These are phyloP conservation scores for Dasyornis broadbenti DNA, from an alignment of 2,113 vertebrate species.

Conservation along the genomic window DNA sequence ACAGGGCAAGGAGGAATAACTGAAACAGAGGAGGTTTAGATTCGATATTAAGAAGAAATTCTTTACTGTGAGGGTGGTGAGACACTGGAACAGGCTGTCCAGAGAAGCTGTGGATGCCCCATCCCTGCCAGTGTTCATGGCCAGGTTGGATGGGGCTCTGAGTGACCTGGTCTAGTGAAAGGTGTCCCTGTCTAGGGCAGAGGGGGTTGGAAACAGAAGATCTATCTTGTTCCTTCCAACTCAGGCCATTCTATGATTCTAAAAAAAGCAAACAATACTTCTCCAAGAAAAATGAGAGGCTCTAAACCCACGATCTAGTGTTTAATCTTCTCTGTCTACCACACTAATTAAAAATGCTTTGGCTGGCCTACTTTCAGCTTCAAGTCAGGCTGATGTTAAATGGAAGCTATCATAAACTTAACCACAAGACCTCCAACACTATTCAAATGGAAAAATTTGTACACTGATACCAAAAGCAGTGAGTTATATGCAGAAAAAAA, in stretches of 20 bases:
- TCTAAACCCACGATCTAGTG: background rate
- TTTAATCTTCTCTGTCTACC: background rate
- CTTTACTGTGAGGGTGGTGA: background rate
- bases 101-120: background rate
- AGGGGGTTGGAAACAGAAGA: background rate
- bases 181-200: too few relatives aligned
- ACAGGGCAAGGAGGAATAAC: background rate
- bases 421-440: background rate
- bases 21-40: background rate
- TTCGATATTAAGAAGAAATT: background rate
- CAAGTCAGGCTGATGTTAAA: background rate
- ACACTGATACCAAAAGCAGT: background rate
- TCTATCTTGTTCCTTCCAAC: background rate
- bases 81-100: background rate
- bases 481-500: background rate
- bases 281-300: background rate
- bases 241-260: too few relatives aligned
- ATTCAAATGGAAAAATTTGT: background rate
- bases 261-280: background rate
- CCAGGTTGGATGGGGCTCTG: background rate
- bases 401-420: background rate
- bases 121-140: background rate
- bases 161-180: background rate
- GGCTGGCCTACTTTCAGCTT: background rate
- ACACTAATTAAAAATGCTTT: background rate